Evolutionary conservation across 1,140 invertebrate genomes (phyloP).

Genomic region (Drosophila kurseongensis): DNA sequence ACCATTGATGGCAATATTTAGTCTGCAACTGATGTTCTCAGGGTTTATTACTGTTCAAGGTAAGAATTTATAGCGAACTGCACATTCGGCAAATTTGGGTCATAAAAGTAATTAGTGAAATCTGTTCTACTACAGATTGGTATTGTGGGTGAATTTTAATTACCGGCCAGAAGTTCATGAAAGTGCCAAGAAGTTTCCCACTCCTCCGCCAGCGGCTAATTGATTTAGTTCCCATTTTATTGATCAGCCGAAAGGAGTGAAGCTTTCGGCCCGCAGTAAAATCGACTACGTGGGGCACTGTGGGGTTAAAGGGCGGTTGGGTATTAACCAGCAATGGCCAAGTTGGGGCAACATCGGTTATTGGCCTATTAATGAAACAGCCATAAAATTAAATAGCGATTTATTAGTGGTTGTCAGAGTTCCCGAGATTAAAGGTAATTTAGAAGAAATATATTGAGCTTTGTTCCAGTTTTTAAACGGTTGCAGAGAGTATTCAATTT

Average conservation of each 20-base stretch:
- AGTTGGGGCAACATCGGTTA: constrained; percentile 47
- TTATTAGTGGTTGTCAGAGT: constrained; percentile 29
- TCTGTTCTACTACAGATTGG: constrained; percentile 60
- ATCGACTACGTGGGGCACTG: neutral
- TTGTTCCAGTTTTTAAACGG: neutral
- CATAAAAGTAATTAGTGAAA: constrained; percentile 80
- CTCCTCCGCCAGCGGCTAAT: constrained; percentile 27
- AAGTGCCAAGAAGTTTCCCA: constrained; percentile 49
- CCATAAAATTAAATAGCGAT: constrained; percentile 69
- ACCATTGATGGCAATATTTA: constrained; percentile 37
- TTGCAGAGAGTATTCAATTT: no score
- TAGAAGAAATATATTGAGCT: constrained; percentile 1
- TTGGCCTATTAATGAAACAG: constrained; percentile 71
- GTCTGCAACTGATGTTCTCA: constrained; percentile 49
- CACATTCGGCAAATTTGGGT: constrained; percentile 73
- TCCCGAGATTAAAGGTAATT: constrained; percentile 18
- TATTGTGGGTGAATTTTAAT: constrained; percentile 55
- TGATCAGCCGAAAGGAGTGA: constrained; percentile 42
- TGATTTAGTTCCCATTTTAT: constrained; percentile 59
- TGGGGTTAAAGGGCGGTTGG: constrained; percentile 5
- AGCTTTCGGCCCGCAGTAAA: constrained; percentile 14
- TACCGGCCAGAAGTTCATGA: constrained; percentile 54
- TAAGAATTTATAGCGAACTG: constrained; percentile 68
- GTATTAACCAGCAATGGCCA: constrained; percentile 28
- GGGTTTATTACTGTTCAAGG: constrained; percentile 57